Percentiles rank a stretch among this genome's conserved stretches.
phyloP scores from a whole-genome alignment of 1,140 invertebrate genomes.

The Globodera ellingtonae region DNA sequence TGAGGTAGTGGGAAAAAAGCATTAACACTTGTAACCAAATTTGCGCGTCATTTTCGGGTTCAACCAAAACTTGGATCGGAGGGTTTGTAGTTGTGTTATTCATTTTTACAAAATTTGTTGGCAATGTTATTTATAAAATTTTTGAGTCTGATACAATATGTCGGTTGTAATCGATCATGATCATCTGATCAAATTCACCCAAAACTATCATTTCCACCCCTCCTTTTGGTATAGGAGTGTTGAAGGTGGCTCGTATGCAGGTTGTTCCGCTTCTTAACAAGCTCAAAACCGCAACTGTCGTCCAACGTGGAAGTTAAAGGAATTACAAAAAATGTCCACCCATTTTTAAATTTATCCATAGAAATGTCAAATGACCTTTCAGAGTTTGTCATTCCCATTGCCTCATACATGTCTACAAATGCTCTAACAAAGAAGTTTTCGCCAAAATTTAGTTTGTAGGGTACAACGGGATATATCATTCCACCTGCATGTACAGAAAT shows the following conservation, averaged over 20 bases:
- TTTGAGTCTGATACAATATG: no score
- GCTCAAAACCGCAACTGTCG: no score
- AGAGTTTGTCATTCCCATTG: no score
- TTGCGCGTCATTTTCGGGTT: no score
- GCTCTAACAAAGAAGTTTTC: slow-evolving; percentile 7
- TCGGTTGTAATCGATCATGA: not conserved
- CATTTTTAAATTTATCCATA: slow-evolving; percentile 9
- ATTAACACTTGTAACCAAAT: no score
- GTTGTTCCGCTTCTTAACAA: no score
- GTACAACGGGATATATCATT: slow-evolving; percentile 26
- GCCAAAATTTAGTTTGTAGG: slow-evolving; percentile 23
- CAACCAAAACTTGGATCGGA: no score
- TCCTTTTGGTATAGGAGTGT: not conserved
- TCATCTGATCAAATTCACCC: slow-evolving; percentile 9
- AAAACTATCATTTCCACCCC: slow-evolving; percentile 24
- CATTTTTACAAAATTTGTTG: no score
- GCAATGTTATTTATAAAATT: no score
- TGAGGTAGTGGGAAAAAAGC: no score
- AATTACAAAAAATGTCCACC: slow-evolving; percentile 22
- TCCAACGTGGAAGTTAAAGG: not conserved
- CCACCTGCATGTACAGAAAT: slow-evolving; percentile 25
- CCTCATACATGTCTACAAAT: slow-evolving; percentile 9
- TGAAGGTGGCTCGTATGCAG: not conserved
- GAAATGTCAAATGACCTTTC: slow-evolving; percentile 6
- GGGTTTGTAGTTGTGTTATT: no score